Evolutionary conservation across 37 sponge, comb jelly and placozoan genomes (phyloP), one percentile per base, ranked within the genome.

Genomic region (Spongilla lacustris): DNA sequence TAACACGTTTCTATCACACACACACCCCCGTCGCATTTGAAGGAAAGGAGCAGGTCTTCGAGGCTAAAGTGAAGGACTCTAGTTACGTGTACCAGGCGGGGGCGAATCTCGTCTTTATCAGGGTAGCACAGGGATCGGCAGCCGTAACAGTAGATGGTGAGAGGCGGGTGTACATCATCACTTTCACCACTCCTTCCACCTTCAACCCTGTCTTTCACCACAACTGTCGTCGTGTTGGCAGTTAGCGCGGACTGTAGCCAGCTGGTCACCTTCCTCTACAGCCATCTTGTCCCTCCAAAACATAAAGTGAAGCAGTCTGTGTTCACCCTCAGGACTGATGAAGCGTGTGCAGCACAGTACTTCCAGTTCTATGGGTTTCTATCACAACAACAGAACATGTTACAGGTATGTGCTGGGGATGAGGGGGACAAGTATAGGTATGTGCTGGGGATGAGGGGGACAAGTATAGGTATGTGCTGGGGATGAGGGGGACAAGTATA

Each of bases 311-410:
- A 86, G 77, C 76, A 86, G 79, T 92, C 84, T 25, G 90, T 87
- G 80, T 99, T 99, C 68, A 83, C 71, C 50, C 76, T 85, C 67
- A 86, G 99, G 50, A 99, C 99, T 0, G 97, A 97, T 33, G 93
- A 93, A 29, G 83, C 94, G 0, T 99, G 97, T 0, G 97, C 99
- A 9, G 89, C 74, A 67, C 99, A 99, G 83, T 99, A 99, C 84
- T 99, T 99, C 77, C 93, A 97, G 89, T 99, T 95, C 48, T 99
- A 99, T 74, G 96, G 99, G 26, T 97, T 91, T 69, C 86, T 99
- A 29, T 95, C 92, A 0, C 99, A 99, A 87, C 99, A 99, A 69
- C 99, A 99, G 93, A 99, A 97, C 85, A 99, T 99, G 99, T 4
- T 97, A 81, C 98, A 92, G 89, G 92, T 92, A 76, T 30, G 71